phyloP scores from a whole-genome alignment of 2,797 vertebrate genomes.

The Anabas testudineus region DNA sequence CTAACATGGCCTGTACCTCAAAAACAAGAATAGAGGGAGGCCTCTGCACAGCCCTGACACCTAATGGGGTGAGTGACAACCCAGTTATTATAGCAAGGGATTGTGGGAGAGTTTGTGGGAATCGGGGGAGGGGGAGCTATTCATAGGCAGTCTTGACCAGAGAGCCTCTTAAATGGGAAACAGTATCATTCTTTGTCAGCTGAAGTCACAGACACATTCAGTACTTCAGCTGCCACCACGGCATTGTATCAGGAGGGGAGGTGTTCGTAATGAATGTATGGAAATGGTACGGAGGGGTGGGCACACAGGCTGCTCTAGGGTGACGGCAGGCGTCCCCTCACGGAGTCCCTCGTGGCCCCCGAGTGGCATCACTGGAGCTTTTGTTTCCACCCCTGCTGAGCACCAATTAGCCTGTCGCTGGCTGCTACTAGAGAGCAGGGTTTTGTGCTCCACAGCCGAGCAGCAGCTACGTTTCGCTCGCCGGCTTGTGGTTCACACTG shows the following conservation, averaged over 20 bases:
- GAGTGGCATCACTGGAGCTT: conserved; percentile 69
- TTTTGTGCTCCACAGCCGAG: conserved; percentile 51
- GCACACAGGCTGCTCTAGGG: conserved; percentile 14
- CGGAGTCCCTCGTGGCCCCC: conserved; percentile 26
- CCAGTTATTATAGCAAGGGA: conserved; percentile 65
- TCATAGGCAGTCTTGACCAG: conserved; percentile 54
- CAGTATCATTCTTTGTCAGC: conserved; percentile 64
- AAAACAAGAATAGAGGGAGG: conserved; percentile 64
- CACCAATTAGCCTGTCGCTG: conserved; percentile 69
- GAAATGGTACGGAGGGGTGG: conserved; percentile 14
- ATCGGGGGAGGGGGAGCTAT: conserved; percentile 41
- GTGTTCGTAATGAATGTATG: conserved; percentile 43
- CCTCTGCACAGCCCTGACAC: conserved; percentile 54
- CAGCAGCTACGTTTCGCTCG: conserved; percentile 40
- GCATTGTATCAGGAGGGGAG: conserved; percentile 42
- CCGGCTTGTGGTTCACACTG: conserved; percentile 27
- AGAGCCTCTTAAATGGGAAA: conserved; percentile 55
- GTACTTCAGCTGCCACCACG: conserved; percentile 40
- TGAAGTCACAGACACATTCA: conserved; percentile 54
- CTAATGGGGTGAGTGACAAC: conserved; percentile 69
- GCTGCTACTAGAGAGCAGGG: conserved; percentile 45
- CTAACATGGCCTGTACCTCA: conserved; percentile 63
- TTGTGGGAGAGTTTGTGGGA: conserved; percentile 64
- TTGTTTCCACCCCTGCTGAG: conserved; percentile 61
- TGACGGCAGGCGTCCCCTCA: conserved; percentile 29